A percentile compares a stretch with the other conserved stretches of the same genome.
These are phyloP conservation scores for Caenorhabditis briggsae DNA, from an alignment of 1,140 invertebrate species.

Conservation along the genomic window DNA sequence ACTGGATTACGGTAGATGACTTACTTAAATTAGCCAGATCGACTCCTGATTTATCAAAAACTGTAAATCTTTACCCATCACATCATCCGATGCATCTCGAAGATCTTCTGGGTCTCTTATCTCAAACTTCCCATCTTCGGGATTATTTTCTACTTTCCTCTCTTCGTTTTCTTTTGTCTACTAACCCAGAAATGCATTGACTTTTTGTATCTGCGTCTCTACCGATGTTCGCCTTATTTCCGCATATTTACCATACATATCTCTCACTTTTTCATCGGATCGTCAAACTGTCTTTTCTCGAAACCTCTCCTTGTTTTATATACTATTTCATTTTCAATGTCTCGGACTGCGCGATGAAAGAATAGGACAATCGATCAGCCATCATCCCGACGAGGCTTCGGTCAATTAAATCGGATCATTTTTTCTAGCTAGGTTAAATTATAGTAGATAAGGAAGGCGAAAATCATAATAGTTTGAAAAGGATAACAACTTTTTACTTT, in stretches of 20 bases:
- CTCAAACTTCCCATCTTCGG: too few species aligned
- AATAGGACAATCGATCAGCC: constrained; percentile 26
- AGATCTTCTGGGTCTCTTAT: background rate
- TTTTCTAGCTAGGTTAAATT: too few species aligned
- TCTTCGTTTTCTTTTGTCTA: background rate
- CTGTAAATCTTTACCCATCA: too few species aligned
- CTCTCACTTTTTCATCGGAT: constrained; percentile 38
- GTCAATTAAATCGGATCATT: background rate
- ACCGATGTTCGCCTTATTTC: background rate
- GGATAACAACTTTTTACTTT: too few species aligned
- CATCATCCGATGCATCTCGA: background rate
- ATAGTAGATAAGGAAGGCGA: too few species aligned
- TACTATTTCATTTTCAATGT: background rate
- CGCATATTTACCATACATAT: constrained; percentile 48
- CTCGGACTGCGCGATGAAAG: constrained; percentile 23
- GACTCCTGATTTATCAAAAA: too few species aligned
- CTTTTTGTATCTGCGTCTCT: constrained; percentile 33
- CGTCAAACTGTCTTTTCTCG: constrained; percentile 29
- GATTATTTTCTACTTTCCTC: background rate
- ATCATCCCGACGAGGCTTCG: background rate
- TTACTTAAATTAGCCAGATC: too few species aligned
- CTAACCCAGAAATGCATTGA: constrained; percentile 41
- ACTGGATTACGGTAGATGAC: too few species aligned
- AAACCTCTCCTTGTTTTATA: constrained; percentile 4
- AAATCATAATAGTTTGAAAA: too few species aligned